Base-by-base conservation (phyloP, 1,140 invertebrate species). In the Drosophila fuyamai region DNA sequence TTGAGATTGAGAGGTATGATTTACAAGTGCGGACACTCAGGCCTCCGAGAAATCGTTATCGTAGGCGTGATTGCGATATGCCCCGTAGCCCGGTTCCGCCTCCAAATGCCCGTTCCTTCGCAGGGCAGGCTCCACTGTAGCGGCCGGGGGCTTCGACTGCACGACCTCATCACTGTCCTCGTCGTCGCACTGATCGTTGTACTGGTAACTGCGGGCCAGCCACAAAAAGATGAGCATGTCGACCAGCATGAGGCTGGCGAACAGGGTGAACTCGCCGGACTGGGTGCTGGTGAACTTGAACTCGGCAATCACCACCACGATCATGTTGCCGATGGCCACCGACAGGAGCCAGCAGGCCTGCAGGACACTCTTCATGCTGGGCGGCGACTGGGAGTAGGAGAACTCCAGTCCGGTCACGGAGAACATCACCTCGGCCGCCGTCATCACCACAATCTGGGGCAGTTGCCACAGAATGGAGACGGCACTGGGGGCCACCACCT, bases 391-490 rank as follows among this genome's bases (percentile, higher is more conserved):
- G 0, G 95, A 95, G 92, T 98, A 99, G 0, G 97, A 97, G 93
- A 99, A 99, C 81, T 98, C 96, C 0, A 98, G 93, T 1, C 97
- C 98, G 0, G 97, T 98, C 5, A 98, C 95, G 0, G 97, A 98
- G 92, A 98, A 98, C 95, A 98, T 96, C 18, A 99, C 93, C 66
- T 94, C 94, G 0, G 95, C 97, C 68, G 96, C 93, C 0, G 97
- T 98, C 67, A 98, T 96, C 1, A 98, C 92, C 23, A 98, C 92
- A 89, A 98, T 98, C 90, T 98, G 97, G 0, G 97, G 97, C 13
- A 98, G 90, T 70, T 98, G 94, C 95, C 95, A 97, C 0, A 97
- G 88, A 70, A 98, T 97, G 73, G 96, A 95, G 6, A 98, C 91
- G 0, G 93, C 94, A 80, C 96, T 97, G 1, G 95, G 94, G 29